Evolutionary conservation across 2,888 invertebrate genomes (phyloP), one percentile per base, ranked within the genome.

Genomic region (Philereme transversata): DNA sequence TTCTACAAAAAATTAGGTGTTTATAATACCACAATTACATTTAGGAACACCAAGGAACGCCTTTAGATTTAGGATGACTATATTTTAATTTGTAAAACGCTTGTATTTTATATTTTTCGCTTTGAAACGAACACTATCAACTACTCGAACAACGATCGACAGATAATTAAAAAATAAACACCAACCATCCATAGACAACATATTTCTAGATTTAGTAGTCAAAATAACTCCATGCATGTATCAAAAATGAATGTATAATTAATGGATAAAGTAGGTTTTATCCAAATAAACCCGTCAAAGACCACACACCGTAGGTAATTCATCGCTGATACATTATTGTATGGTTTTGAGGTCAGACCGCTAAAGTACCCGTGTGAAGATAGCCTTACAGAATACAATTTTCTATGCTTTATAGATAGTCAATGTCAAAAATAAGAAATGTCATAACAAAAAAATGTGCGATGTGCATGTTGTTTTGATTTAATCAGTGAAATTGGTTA

Each of bases 361-460:
- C 22, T 22, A 3, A 22, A 22, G 22, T 22, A 22, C 22, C 22
- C 3, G 22, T 22, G 22, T 22, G 22, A 22, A 22, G 22, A 22
- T 22, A 22, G 22, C 22, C 22, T 22, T 22, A 22, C 22, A 22
- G 3, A 3, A n/a, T n/a, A n/a, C n/a, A n/a, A n/a, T n/a, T n/a
- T n/a, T 22, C 22, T 3, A 22, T 22, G 22, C 22, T 22, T 1
- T 22, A 2, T 22, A 22, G 3, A 22, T 22, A 49, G 50, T 46
- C 9, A 51, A 5, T 57, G 50, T 51, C 47, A 52, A 46, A 7
- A 51, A 22, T 22, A 22, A 40, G 40, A 59, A 51, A 53, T 67
- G 69, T 74, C 76, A 77, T 71, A 78, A 78, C 72, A 78, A 77
- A 74, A 35, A 48, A 67, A 67, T 64, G 67, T 71, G 70, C 57